These are phyloP conservation scores for Sycobia sp. DNA, from an alignment of 1,140 invertebrate genomes.

Conservation along the genomic window DNA sequence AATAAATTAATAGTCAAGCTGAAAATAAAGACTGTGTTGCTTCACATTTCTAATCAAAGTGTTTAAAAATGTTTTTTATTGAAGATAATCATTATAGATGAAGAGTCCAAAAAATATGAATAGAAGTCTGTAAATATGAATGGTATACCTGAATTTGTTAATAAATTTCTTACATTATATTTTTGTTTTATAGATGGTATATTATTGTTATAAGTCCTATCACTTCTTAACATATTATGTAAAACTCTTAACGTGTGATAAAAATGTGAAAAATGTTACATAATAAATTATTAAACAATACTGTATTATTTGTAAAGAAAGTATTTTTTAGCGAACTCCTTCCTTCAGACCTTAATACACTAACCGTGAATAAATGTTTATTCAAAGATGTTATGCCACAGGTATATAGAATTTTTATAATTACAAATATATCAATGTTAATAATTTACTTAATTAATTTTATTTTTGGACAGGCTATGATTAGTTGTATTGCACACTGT, in stretches of 20 bases:
- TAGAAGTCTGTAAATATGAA: no score
- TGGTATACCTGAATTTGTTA: no score
- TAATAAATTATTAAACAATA: constrained; percentile 12
- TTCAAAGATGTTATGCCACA: constrained; percentile 41
- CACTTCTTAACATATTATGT: no score
- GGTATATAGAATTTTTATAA: constrained; percentile 30
- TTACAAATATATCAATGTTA: no score
- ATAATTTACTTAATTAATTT: neutral
- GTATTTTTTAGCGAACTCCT: constrained; percentile 41
- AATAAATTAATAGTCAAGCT: constrained; percentile 12
- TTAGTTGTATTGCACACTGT: constrained; percentile 55
- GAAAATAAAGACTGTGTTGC: neutral
- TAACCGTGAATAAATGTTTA: constrained; percentile 31
- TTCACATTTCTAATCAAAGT: no score
- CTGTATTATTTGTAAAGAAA: constrained; percentile 34
- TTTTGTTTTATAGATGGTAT: no score
- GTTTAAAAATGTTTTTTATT: no score
- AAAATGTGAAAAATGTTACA: constrained; percentile 31
- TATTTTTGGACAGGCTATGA: constrained; percentile 51
- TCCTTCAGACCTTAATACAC: constrained; percentile 27
- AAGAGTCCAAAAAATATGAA: no score
- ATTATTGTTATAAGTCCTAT: no score
- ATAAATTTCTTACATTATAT: no score
- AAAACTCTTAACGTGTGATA: no score
- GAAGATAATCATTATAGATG: no score